Conservation (phyloP, 2,888 invertebrate species). For the Rhagium mordax region DNA sequence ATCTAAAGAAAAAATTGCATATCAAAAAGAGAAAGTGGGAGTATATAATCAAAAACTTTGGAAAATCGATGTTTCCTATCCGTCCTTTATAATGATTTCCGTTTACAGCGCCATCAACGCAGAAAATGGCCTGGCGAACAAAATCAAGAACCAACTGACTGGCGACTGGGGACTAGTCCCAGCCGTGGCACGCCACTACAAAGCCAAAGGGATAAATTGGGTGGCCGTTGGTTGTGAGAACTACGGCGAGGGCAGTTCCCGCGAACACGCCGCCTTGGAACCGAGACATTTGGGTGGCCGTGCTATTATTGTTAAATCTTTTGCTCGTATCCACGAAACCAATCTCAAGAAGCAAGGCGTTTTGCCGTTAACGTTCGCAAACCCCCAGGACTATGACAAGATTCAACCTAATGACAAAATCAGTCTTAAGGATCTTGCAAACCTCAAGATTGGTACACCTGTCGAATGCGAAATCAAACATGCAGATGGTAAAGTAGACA, state of each 20-base stretch:
- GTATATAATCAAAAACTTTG: too few relatives aligned
- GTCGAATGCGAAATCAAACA: constrained; percentile 94
- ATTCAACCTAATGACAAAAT: constrained; percentile 86
- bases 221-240: constrained; percentile 90
- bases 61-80: too few relatives aligned
- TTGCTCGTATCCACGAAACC: constrained; percentile 99
- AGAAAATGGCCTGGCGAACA: constrained; percentile 93
- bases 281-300: constrained; percentile 95
- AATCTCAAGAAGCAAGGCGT: constrained; percentile 99
- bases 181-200: constrained; percentile 95
- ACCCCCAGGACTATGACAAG: constrained; percentile 95
- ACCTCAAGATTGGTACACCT: constrained; percentile 91
- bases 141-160: constrained; percentile 90
- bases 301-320: constrained; percentile 98
- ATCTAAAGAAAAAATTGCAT: too few relatives aligned
- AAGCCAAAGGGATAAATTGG: constrained; percentile 89
- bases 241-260: constrained; percentile 91
- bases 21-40: too few relatives aligned
- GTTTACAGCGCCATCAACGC: constrained; percentile 88
- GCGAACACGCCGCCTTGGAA: constrained; percentile 99
- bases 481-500: constrained; percentile 88
- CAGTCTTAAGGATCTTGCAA: constrained; percentile 86
- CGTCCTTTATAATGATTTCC: too few relatives aligned
- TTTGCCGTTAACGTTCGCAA: constrained; percentile 95
- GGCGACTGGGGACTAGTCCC: constrained; percentile 94